Percentiles rank a stretch among this genome's conserved stretches.
phyloP scores from a whole-genome alignment of 2,888 invertebrate genomes.

The Melangyna quadrimaculata region DNA sequence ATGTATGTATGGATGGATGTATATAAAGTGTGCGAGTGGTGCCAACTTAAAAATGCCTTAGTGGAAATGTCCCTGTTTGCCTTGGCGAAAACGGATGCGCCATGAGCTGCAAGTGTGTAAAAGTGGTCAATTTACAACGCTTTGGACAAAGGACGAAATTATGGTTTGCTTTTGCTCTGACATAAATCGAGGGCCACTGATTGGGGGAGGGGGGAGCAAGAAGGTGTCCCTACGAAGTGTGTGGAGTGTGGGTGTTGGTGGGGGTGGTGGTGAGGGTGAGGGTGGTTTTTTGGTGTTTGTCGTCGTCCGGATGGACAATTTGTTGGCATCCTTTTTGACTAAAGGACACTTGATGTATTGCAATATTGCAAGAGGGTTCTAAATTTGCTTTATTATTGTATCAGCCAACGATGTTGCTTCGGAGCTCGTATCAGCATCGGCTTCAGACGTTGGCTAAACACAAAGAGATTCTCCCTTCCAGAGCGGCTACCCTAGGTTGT shows the following conservation, averaged over 20 bases:
- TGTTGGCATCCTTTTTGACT: conserved; percentile 67
- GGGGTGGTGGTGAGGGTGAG: neutral
- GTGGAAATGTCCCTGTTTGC: conserved; percentile 40
- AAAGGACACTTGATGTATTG: conserved; percentile 63
- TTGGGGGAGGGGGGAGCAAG: neutral
- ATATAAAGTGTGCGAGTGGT: neutral
- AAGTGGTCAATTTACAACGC: conserved; percentile 66
- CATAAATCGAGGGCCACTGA: neutral
- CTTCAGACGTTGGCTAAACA: conserved; percentile 16
- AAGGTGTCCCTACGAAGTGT: neutral
- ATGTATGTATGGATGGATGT: neutral
- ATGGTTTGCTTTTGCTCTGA: conserved; percentile 37
- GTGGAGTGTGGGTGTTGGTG: neutral
- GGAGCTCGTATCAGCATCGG: neutral
- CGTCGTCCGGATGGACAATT: conserved; percentile 55
- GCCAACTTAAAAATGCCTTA: conserved; percentile 40
- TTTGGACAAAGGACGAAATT: conserved; percentile 56
- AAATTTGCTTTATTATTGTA: conserved; percentile 68
- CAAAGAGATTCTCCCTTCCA: conserved; percentile 48
- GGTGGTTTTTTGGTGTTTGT: conserved; percentile 18
- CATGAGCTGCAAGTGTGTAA: conserved; percentile 50
- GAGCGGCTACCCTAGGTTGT: neutral
- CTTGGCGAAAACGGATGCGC: conserved; percentile 18
- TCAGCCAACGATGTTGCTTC: conserved; percentile 50
- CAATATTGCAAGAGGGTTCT: conserved; percentile 58